Percentiles rank a stretch among this genome's conserved stretches.
phyloP scores from a whole-genome alignment of 92 coral and sea anemone species.

The Bergia puertoricense region DNA sequence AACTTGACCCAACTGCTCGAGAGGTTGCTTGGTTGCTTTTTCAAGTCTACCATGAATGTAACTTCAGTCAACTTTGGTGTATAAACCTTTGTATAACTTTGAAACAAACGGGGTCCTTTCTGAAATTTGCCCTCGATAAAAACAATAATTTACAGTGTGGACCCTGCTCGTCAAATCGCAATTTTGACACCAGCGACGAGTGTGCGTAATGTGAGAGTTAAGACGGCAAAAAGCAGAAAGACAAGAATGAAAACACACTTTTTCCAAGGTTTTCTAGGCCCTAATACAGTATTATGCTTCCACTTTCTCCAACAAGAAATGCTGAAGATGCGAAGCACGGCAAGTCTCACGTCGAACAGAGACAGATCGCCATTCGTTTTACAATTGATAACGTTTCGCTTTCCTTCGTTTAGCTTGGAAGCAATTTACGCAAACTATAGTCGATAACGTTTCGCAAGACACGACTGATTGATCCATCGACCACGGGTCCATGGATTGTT shows the following conservation, averaged over 20 bases:
- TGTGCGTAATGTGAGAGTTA: no score
- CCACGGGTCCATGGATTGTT: background rate
- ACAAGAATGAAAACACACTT: background rate
- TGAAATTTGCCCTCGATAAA: no score
- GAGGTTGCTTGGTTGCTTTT: no score
- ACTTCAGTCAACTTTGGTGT: no score
- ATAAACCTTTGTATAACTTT: background rate
- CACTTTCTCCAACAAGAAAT: no score
- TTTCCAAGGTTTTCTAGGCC: background rate
- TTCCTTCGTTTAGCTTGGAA: no score
- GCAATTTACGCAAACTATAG: background rate
- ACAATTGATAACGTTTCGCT: no score
- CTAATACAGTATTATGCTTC: background rate
- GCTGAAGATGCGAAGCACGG: no score
- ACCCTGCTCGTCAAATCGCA: background rate
- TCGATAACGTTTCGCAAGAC: background rate
- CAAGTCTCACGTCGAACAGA: no score
- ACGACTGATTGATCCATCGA: background rate
- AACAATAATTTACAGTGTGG: background rate
- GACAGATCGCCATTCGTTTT: no score
- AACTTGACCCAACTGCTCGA: no score
- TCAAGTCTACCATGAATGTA: no score
- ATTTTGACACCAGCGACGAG: background rate
- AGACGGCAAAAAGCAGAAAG: background rate
- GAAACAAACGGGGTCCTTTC: background rate